Percentiles rank a stretch among this genome's conserved stretches.
These are phyloP conservation scores for Cyanoderma ruficeps DNA, from an alignment of 2,113 vertebrate species.

Conservation along the genomic window DNA sequence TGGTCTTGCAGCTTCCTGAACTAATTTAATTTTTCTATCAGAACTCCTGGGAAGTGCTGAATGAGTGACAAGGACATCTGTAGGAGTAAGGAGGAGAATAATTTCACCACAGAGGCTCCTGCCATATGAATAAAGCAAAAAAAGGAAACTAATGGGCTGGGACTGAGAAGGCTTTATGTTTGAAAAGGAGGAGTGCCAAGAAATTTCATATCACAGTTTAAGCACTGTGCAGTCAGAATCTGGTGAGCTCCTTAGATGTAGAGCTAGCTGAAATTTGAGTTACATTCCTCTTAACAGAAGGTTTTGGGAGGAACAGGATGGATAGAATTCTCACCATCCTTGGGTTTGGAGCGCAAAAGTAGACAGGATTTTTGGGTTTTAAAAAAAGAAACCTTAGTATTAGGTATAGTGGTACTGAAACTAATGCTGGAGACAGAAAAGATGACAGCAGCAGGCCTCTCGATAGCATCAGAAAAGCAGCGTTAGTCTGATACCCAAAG, in stretches of 20 bases:
- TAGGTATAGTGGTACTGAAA: not conserved
- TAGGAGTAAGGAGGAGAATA: not conserved
- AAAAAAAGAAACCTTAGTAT: not conserved
- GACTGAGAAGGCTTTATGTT: not conserved
- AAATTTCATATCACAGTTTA: constrained; percentile 2
- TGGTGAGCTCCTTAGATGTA: not conserved
- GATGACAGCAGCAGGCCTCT: not conserved
- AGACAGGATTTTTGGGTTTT: not conserved
- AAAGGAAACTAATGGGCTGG: constrained; percentile 4
- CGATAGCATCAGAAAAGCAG: not conserved
- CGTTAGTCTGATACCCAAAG: not conserved
- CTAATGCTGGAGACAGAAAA: not conserved
- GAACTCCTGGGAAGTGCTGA: not conserved
- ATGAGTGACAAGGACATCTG: constrained; percentile 28
- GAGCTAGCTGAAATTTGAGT: not conserved
- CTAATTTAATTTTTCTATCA: not conserved
- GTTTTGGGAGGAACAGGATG: not conserved
- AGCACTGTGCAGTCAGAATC: not conserved
- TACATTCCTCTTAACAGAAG: not conserved
- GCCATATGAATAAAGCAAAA: not conserved
- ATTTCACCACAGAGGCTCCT: not conserved
- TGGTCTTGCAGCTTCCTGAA: not conserved
- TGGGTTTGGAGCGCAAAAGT: not conserved
- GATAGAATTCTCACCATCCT: not conserved
- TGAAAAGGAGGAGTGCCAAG: not conserved